A percentile compares a stretch with the other conserved stretches of the same genome.
phyloP scores from a whole-genome alignment of 92 coral and sea anemone species.

The Epizoanthus stellaris region DNA sequence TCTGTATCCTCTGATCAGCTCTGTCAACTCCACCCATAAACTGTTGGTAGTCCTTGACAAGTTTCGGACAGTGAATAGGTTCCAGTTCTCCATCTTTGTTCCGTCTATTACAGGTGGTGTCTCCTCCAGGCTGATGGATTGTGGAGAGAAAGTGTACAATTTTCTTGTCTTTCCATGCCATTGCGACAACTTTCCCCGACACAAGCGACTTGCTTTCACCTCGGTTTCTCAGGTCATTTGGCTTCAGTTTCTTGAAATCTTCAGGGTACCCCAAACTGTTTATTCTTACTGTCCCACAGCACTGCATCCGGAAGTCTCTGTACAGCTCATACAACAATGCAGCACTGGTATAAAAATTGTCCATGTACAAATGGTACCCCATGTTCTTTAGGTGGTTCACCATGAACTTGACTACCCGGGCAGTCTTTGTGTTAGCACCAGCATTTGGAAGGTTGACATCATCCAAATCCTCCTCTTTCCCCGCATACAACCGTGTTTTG shows the following conservation, averaged over 20 bases:
- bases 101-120: not conserved
- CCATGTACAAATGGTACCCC: constrained; percentile 35
- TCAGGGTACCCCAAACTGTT: constrained; percentile 33
- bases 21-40: constrained; percentile 25
- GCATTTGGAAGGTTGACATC: not conserved
- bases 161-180: constrained; percentile 37
- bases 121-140: constrained; percentile 28
- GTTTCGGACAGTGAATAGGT: not conserved
- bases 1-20: not conserved
- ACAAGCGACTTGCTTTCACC: not conserved
- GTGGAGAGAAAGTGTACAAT: constrained; percentile 3
- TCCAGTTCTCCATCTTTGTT: constrained; percentile 8
- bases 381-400: constrained; percentile 13
- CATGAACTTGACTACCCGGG: constrained; percentile 15
- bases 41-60: constrained; percentile 27
- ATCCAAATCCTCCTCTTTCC: not conserved
- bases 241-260: not conserved
- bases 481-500: constrained; percentile 8
- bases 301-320: too few relatives aligned
- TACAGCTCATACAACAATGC: too few relatives aligned
- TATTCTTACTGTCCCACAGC: not conserved
- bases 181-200: not conserved
- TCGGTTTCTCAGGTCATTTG: not conserved
- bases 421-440: constrained; percentile 7
- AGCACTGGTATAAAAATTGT: too few relatives aligned